phyloP scores from a whole-genome alignment of 2,888 invertebrate species.

The Caenorhabditis uteleia region DNA sequence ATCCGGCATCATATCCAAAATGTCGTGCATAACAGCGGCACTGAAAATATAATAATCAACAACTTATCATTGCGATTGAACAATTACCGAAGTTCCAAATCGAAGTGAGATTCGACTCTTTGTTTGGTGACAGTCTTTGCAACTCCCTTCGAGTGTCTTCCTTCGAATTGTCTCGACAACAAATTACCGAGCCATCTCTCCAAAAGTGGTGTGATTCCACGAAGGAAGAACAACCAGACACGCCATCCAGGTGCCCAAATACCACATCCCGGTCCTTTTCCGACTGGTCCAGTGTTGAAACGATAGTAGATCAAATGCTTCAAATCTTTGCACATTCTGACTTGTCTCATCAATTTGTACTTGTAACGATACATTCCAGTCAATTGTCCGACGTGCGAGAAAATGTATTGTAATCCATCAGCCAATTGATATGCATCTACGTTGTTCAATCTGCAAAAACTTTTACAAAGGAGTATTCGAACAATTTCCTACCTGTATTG shows the following conservation, averaged over 20 bases:
- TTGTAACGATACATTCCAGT: conserved; percentile 94
- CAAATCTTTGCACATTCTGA: conserved; percentile 97
- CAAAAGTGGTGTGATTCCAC: conserved; percentile 94
- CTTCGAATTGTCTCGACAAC: conserved; percentile 96
- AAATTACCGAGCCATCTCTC: conserved; percentile 99
- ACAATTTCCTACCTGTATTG: conserved; percentile 80
- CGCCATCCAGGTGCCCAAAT: conserved; percentile 81
- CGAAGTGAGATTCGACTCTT: conserved; percentile 98
- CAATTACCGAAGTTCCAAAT: conserved; percentile 84
- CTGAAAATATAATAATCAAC: conserved; percentile 37
- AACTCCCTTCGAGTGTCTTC: conserved; percentile 95
- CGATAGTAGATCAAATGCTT: conserved; percentile 99
- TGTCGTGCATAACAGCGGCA: conserved; percentile 80
- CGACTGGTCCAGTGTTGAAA: conserved; percentile 69
- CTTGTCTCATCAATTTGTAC: conserved; percentile 69
- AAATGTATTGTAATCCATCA: conserved; percentile 97
- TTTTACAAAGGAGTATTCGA: not conserved
- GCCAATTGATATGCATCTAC: conserved; percentile 97
- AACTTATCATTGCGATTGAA: not conserved
- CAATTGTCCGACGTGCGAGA: conserved; percentile 97
- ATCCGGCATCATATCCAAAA: conserved; percentile 99
- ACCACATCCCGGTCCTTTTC: conserved; percentile 69
- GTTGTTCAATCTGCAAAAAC: conserved; percentile 80
- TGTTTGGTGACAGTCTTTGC: conserved; percentile 99
- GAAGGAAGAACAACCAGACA: conserved; percentile 99